These are phyloP conservation scores for Erpobdella octoculata DNA, from an alignment of 2,888 invertebrate species.

Conservation along the genomic window DNA sequence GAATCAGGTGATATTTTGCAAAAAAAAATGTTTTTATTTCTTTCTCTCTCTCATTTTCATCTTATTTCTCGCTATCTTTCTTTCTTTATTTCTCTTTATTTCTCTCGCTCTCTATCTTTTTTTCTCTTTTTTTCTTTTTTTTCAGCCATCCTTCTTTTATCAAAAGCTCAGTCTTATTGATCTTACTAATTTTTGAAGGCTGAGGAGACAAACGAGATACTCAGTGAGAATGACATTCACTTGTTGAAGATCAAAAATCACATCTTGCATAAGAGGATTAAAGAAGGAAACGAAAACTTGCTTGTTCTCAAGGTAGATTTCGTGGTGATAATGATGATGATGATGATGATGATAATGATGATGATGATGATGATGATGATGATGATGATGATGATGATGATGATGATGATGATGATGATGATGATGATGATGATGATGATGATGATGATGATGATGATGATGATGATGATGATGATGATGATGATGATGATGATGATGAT, in stretches of 20 bases:
- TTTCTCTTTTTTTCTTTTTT: too few species aligned
- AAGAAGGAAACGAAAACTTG: constrained; percentile 20
- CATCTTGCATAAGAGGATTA: constrained; percentile 12
- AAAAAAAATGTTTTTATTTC: not conserved
- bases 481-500: constrained; percentile 27
- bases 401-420: constrained; percentile 28
- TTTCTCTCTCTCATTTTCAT: too few species aligned
- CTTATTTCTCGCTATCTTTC: too few species aligned
- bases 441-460: constrained; percentile 28
- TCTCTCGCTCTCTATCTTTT: too few species aligned
- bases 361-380: constrained; percentile 27
- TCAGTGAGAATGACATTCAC: constrained; percentile 26
- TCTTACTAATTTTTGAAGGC: constrained; percentile 15
- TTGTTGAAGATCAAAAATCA: constrained; percentile 21
- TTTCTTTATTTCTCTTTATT: too few species aligned
- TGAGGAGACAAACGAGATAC: constrained; percentile 20
- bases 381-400: constrained; percentile 29
- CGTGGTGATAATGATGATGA: not conserved
- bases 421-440: constrained; percentile 30
- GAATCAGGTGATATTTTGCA: constrained; percentile 20
- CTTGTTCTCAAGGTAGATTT: constrained; percentile 10
- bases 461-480: constrained; percentile 9
- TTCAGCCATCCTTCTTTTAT: too few species aligned
- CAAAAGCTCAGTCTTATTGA: not conserved
- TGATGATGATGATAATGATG: constrained; percentile 23